Evolutionary conservation across 2,888 invertebrate species (phyloP).

Genomic region (Blastobasis lacticolella): DNA sequence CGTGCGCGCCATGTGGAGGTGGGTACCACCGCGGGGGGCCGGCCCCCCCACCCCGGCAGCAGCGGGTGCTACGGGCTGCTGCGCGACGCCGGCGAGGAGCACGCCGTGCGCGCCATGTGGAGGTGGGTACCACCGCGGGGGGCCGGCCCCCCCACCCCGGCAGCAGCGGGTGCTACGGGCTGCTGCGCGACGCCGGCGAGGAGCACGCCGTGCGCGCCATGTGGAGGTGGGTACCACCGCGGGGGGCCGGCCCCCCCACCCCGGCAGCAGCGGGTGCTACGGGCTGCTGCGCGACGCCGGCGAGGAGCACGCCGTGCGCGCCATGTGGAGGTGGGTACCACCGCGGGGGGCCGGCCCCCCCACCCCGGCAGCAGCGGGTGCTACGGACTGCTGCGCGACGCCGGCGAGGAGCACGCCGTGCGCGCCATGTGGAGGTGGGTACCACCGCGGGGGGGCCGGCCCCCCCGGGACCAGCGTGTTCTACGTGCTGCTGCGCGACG

Average conservation of each 20-base stretch:
- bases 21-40: too few species aligned
- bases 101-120: too few species aligned
- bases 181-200: constrained; percentile 94
- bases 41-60: too few species aligned
- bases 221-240: constrained; percentile 82
- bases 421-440: not conserved
- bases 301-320: not conserved
- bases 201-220: constrained; percentile 90
- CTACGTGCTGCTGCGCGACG: not conserved
- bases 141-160: constrained; percentile 81
- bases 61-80: too few species aligned
- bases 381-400: not conserved
- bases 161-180: constrained; percentile 94
- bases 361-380: not conserved
- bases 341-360: not conserved
- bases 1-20: too few species aligned
- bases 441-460: not conserved
- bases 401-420: not conserved
- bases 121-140: too few species aligned
- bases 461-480: not conserved
- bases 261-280: not conserved
- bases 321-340: not conserved
- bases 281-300: not conserved
- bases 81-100: too few species aligned
- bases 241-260: too few species aligned